Percentiles rank a stretch among this genome's conserved stretches.
These are phyloP conservation scores for Conistra vaccinii DNA, from an alignment of 2,888 invertebrate genomes.

Conservation along the genomic window DNA sequence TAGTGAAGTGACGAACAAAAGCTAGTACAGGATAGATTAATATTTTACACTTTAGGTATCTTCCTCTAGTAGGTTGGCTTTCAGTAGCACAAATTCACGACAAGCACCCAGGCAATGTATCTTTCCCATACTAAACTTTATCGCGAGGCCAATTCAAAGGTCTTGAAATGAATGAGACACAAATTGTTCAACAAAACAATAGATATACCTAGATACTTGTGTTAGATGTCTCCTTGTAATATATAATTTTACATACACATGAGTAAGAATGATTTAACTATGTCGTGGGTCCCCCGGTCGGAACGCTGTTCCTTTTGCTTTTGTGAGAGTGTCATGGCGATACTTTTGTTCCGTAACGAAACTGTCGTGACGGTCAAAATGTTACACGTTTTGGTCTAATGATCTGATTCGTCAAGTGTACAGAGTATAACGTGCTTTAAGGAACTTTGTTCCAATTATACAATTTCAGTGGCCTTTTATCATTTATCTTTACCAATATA, in stretches of 20 bases:
- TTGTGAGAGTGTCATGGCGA: too few species aligned
- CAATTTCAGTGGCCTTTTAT: neutral
- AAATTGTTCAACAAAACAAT: conserved; percentile 11
- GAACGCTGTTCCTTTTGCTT: too few species aligned
- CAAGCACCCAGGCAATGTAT: conserved; percentile 15
- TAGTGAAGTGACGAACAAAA: conserved; percentile 21
- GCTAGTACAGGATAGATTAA: neutral
- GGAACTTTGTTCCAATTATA: too few species aligned
- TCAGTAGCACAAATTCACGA: neutral
- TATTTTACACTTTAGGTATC: conserved; percentile 13
- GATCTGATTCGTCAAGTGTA: too few species aligned
- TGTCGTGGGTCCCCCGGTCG: too few species aligned
- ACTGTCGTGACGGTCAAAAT: too few species aligned
- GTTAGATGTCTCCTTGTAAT: neutral
- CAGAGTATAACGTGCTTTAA: too few species aligned
- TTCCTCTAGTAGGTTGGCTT: neutral
- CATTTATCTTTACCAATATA: neutral
- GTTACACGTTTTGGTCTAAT: too few species aligned
- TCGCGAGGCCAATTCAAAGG: neutral
- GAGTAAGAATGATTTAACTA: too few species aligned
- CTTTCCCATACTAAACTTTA: neutral
- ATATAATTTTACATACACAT: neutral
- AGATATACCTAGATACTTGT: too few species aligned
- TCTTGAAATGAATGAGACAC: neutral
- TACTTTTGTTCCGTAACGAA: too few species aligned